Conservation (phyloP, 2,888 invertebrate species). For the Fragum fragum region DNA sequence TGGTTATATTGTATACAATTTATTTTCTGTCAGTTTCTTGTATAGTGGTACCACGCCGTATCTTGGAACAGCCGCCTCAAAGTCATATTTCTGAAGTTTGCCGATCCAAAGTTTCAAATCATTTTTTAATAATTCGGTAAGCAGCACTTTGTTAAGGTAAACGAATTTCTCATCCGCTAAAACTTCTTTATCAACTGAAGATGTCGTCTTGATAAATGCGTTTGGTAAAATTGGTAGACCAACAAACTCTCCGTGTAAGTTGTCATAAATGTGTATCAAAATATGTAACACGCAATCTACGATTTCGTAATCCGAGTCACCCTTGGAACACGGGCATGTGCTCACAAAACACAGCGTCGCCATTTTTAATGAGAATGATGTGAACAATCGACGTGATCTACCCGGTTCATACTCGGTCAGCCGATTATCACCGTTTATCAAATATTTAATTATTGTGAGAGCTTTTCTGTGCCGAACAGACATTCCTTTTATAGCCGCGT, state of each 20-base stretch:
- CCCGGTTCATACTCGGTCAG: slow-evolving; percentile 4
- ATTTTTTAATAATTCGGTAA: slow-evolving; percentile 27
- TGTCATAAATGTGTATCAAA: slow-evolving; percentile 6
- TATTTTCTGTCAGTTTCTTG: slow-evolving; percentile 18
- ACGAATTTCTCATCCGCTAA: not conserved
- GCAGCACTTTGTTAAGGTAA: slow-evolving; percentile 7
- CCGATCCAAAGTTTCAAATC: slow-evolving; percentile 55
- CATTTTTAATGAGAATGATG: slow-evolving; percentile 22
- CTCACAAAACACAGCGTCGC: slow-evolving; percentile 14
- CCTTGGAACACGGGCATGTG: slow-evolving; percentile 21
- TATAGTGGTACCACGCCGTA: slow-evolving; percentile 19
- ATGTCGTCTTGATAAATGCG: slow-evolving; percentile 18
- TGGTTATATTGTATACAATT: not conserved
- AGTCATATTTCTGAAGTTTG: slow-evolving; percentile 45
- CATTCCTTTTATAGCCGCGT: slow-evolving; percentile 19
- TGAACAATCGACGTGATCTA: not conserved
- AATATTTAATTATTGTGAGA: slow-evolving; percentile 39
- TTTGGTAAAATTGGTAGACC: slow-evolving; percentile 9
- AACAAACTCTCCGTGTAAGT: slow-evolving; percentile 5
- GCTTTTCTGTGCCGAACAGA: slow-evolving; percentile 34
- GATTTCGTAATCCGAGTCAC: slow-evolving; percentile 16
- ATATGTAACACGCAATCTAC: slow-evolving; percentile 21
- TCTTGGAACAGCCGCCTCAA: slow-evolving; percentile 14
- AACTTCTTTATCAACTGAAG: not conserved
- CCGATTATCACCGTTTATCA: slow-evolving; percentile 36